Conservation (phyloP, 1,140 invertebrate genomes). For the Drosophila arawakana region DNA sequence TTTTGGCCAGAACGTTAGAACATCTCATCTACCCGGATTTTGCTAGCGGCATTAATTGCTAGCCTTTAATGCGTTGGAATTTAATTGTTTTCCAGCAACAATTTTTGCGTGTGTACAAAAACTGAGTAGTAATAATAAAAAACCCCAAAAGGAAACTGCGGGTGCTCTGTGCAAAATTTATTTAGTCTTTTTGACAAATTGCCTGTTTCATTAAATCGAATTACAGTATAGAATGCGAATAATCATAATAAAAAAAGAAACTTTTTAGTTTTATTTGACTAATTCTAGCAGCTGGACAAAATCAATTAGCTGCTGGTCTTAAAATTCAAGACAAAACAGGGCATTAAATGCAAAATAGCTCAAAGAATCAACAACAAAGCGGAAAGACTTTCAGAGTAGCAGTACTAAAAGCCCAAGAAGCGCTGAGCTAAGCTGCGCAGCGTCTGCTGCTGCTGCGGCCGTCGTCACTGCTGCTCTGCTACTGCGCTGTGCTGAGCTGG, state of each 20-base stretch:
- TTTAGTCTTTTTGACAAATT: slow-evolving; percentile 46
- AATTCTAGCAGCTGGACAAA: slow-evolving; percentile 30
- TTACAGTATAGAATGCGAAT: slow-evolving; percentile 38
- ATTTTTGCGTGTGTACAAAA: slow-evolving; percentile 36
- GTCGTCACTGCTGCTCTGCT: slow-evolving; percentile 19
- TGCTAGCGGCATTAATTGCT: slow-evolving; percentile 39
- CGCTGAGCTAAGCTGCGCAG: background rate
- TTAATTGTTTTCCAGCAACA: slow-evolving; percentile 45
- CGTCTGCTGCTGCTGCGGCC: slow-evolving; percentile 2
- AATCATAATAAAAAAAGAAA: slow-evolving; percentile 10
- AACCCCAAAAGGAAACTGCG: slow-evolving; percentile 34
- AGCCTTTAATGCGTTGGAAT: slow-evolving; percentile 45
- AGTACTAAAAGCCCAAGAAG: slow-evolving; percentile 33
- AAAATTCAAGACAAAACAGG: slow-evolving; percentile 31
- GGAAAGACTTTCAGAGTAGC: slow-evolving; percentile 38
- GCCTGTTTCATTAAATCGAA: slow-evolving; percentile 45
- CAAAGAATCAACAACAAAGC: slow-evolving; percentile 21
- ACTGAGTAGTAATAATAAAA: slow-evolving; percentile 11
- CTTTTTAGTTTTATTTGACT: slow-evolving; percentile 8
- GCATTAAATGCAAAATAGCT: slow-evolving; percentile 41
- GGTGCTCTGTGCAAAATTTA: slow-evolving; percentile 13
- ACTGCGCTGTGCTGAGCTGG: slow-evolving; percentile 31
- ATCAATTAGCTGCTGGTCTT: slow-evolving; percentile 58
- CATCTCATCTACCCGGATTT: slow-evolving; percentile 57
- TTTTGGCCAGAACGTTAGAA: slow-evolving; percentile 23